Base-by-base conservation (phyloP, 2,113 vertebrate genomes). In the Hippoglossus stenolepis region DNA sequence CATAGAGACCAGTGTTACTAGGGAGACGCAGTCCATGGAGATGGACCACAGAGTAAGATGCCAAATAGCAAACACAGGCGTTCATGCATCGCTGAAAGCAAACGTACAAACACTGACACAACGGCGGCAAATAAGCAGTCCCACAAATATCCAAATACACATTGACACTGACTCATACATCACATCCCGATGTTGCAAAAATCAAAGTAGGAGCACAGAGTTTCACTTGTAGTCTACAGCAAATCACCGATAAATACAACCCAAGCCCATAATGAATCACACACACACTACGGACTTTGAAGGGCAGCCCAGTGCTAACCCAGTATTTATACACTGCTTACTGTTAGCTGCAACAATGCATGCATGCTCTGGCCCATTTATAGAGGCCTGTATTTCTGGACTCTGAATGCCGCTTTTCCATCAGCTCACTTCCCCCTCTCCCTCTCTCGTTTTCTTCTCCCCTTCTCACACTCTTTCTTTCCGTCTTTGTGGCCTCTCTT, bases 1-100 rank as follows among this genome's bases (percentile, higher is more conserved):
- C 90, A 92, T 93, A 91, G 91, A 92, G 83, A 88, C 87, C 85
- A 85, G 91, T 82, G 88, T 90, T 77, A 85, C 90, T 90, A 90
- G 83, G 85, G 91, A 91, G 90, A 87, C 69, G 8, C 88, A 90
- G 74, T 79, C 91, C 72, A 83, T 45, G 84, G 90, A 90, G 86
- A 75, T 87, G 79, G 86, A 90, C 64, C 85, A 86, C 90, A 89
- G 88, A 92, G 93, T 93, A 93, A 93, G 93, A 90, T 28, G 77
- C 67, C 57, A 70, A 64, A 74, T 23, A 63, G 80, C 57, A 69
- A 38, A 83, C 85, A 77, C 86, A 43, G 70, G 57, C 67, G 75
- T 83, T 82, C 65, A 62, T 75, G 67, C 57, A 79, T 60, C 60
- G 76, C 54, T 60, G 35, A 57, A 13, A 74, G 57, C 49, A 28